Evolutionary conservation across 2,113 vertebrate species (phyloP).

Genomic region (Atrichornis clamosus): DNA sequence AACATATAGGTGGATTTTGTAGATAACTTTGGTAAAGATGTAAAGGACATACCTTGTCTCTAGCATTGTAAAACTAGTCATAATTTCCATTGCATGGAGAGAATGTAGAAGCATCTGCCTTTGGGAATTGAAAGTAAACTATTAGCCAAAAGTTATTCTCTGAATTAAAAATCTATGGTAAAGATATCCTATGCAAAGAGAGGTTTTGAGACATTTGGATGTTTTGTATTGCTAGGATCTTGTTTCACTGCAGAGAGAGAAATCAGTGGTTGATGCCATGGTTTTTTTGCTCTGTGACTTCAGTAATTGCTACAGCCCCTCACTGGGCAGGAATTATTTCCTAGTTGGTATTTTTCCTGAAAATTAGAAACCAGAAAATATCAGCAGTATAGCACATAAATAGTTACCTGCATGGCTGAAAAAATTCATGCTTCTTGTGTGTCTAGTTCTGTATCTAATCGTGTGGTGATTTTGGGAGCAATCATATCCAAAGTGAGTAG

Average conservation of each 20-base stretch:
- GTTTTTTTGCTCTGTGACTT: background rate
- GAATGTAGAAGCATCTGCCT: background rate
- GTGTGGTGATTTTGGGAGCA: background rate
- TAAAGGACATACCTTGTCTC: background rate
- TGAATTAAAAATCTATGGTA: background rate
- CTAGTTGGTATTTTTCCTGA: background rate
- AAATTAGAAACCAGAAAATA: background rate
- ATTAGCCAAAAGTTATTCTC: background rate
- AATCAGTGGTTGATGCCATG: background rate
- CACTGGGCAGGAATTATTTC: background rate
- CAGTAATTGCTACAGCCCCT: background rate
- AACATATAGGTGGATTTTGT: background rate
- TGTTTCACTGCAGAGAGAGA: background rate
- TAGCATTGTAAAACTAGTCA: background rate
- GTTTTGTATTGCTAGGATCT: background rate
- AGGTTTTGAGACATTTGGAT: background rate
- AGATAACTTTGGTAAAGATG: background rate
- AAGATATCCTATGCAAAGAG: background rate
- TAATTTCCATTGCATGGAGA: background rate
- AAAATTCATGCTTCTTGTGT: background rate
- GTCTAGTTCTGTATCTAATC: background rate
- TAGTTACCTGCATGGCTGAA: background rate
- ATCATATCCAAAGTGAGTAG: background rate
- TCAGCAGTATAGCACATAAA: background rate
- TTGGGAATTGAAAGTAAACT: background rate